phyloP scores from a whole-genome alignment of 2,797 vertebrate genomes.

The Gastrophryne carolinensis region DNA sequence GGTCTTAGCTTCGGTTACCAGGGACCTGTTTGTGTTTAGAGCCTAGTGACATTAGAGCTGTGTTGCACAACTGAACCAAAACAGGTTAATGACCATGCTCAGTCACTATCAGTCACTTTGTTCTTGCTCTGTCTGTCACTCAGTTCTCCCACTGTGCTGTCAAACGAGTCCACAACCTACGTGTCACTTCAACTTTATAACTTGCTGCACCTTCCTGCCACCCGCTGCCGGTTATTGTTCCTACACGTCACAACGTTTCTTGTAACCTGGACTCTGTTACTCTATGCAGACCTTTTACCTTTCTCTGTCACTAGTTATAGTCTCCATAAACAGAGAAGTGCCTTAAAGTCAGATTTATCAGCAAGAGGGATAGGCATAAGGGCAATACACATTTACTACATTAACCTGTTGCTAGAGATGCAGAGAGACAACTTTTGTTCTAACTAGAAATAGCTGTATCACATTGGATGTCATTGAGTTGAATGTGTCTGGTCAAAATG shows the following conservation, averaged over 20 bases:
- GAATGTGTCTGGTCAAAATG: too few relatives aligned
- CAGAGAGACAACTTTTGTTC: too few relatives aligned
- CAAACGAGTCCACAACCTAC: neutral
- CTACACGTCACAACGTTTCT: neutral
- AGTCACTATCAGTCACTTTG: neutral
- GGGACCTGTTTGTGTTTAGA: slow-evolving; percentile 8
- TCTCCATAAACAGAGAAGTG: too few relatives aligned
- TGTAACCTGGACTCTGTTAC: neutral
- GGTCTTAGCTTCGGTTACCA: neutral
- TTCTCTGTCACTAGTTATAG: neutral
- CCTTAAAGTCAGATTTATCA: too few relatives aligned
- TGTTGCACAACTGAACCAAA: neutral
- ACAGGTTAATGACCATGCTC: neutral
- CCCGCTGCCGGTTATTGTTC: neutral
- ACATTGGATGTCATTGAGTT: too few relatives aligned
- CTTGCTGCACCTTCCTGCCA: neutral
- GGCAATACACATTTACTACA: too few relatives aligned
- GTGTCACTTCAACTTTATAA: neutral
- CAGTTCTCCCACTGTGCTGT: neutral
- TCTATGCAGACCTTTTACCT: neutral
- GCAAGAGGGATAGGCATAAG: too few relatives aligned
- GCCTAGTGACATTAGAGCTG: neutral
- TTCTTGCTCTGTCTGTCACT: neutral
- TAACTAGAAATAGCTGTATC: too few relatives aligned
- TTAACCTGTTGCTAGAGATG: too few relatives aligned